Base-by-base conservation (phyloP, 2,113 vertebrate genomes). In the Coturnix japonica region DNA sequence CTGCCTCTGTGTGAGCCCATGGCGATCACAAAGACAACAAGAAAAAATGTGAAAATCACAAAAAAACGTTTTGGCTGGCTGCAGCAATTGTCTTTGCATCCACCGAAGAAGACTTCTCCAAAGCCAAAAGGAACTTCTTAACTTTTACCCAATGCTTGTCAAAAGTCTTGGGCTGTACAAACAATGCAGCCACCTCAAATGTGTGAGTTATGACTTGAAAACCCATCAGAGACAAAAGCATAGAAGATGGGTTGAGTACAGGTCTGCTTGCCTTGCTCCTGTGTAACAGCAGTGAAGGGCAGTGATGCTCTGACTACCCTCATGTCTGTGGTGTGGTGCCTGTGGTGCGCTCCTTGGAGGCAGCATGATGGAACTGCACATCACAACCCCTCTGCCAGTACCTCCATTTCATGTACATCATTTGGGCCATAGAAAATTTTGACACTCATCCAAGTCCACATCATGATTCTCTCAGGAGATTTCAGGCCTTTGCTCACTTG, bases 371-470 rank as follows among this genome's bases (percentile, higher is more conserved):
- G 23, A 53, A 75, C 54, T 49, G 25, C 5, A 63, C 22, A 19
- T 37, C 26, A 44, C 0, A 1, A 73, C 8, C 21, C 23, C 31
- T 28, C 20, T 5, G 15, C 17, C 54, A 31, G 3, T 2, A 56
- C 39, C 25, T 63, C 49, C 31, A 15, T 47, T 35, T 87, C 46
- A 72, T 33, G 25, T 28, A 33, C 46, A 26, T 61, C 44, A 33
- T 12, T 30, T 9, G 31, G 63, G 28, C 37, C 28, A 51, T 17
- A 73, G 74, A 22, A 13, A 22, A 19, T 67, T 65, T 2, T 61
- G 51, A 53, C 26, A 16, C 51, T 16, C 51, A 53, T 53, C 51
- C 14, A 31, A 46, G 44, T 57, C 84, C 65, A 76, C 1, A 1
- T 65, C 3, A 2, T 65, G 31, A 67, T 10, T 87, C 39, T 43